Evolutionary conservation across 2,113 vertebrate species (phyloP).

Genomic region (Oophaga pumilio): DNA sequence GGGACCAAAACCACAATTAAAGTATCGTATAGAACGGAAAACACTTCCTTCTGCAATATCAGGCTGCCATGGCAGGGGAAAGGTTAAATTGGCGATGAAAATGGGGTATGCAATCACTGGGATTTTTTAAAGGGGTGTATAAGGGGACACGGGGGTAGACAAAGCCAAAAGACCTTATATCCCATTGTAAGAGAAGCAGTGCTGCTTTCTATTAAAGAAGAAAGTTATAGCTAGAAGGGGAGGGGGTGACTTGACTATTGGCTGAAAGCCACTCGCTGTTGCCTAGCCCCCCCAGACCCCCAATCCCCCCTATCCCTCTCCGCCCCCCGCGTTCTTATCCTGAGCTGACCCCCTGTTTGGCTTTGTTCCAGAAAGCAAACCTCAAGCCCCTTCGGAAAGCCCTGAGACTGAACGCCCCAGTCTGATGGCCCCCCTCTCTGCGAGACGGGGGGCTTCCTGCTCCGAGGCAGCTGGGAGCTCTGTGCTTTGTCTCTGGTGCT

Average conservation of each 20-base stretch:
- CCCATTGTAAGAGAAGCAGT: slow-evolving; percentile 53
- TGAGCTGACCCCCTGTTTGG: slow-evolving; percentile 54
- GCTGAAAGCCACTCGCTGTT: slow-evolving; percentile 55
- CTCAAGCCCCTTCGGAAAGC: slow-evolving; percentile 55
- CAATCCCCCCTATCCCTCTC: slow-evolving; percentile 53
- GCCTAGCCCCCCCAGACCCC: slow-evolving; percentile 47
- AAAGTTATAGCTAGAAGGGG: slow-evolving; percentile 57
- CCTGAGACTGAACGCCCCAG: slow-evolving; percentile 56
- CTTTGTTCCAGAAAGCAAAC: slow-evolving; percentile 41
- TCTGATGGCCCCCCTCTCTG: slow-evolving; percentile 49
- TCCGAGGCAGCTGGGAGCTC: slow-evolving; percentile 55
- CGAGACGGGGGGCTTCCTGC: slow-evolving; percentile 51
- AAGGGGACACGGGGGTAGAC: slow-evolving; percentile 49
- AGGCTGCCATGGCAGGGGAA: slow-evolving; percentile 4
- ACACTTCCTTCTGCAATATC: background rate
- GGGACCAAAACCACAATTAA: background rate
- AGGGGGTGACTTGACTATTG: slow-evolving; percentile 49
- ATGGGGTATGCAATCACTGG: slow-evolving; percentile 35
- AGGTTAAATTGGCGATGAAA: slow-evolving; percentile 43
- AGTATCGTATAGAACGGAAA: slow-evolving; percentile 22
- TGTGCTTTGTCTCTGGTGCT: slow-evolving; percentile 54
- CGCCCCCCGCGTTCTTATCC: slow-evolving; percentile 54
- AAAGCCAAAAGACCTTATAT: slow-evolving; percentile 58
- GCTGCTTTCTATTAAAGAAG: slow-evolving; percentile 58
- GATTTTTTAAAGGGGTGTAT: slow-evolving; percentile 49